Conservation (phyloP, 2,797 vertebrate species). For the Rallus crepitans region DNA sequence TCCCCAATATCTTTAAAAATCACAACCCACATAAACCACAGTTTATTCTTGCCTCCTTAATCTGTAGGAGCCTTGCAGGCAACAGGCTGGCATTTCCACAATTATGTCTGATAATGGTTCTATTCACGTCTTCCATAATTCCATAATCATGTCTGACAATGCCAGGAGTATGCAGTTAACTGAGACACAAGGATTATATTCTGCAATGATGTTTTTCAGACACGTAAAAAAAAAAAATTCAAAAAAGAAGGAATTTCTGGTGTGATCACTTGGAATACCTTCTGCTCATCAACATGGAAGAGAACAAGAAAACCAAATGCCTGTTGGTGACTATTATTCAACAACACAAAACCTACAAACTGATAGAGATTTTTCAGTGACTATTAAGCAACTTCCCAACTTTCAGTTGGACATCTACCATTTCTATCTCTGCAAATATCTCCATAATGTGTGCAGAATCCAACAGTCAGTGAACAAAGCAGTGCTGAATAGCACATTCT, state of each 20-base stretch:
- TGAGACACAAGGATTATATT: neutral
- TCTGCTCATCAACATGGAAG: neutral
- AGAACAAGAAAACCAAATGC: neutral
- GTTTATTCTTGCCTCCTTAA: neutral
- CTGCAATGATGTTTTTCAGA: neutral
- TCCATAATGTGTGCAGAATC: neutral
- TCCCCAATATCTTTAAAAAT: neutral
- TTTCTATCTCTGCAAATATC: neutral
- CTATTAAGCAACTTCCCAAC: neutral
- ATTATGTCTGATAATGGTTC: neutral
- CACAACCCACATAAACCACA: neutral
- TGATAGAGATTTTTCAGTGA: neutral
- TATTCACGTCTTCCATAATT: neutral
- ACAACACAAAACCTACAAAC: neutral
- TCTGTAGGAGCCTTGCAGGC: neutral
- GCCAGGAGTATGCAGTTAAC: neutral
- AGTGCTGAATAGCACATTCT: neutral
- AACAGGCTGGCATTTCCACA: neutral
- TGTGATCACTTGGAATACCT: neutral
- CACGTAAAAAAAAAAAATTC: neutral
- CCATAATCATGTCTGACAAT: neutral
- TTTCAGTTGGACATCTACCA: neutral
- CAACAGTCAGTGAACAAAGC: neutral
- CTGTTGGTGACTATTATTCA: neutral
- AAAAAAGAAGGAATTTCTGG: neutral